These are phyloP conservation scores for Pararge aegeria DNA, from an alignment of 1,140 invertebrate genomes.

Conservation along the genomic window DNA sequence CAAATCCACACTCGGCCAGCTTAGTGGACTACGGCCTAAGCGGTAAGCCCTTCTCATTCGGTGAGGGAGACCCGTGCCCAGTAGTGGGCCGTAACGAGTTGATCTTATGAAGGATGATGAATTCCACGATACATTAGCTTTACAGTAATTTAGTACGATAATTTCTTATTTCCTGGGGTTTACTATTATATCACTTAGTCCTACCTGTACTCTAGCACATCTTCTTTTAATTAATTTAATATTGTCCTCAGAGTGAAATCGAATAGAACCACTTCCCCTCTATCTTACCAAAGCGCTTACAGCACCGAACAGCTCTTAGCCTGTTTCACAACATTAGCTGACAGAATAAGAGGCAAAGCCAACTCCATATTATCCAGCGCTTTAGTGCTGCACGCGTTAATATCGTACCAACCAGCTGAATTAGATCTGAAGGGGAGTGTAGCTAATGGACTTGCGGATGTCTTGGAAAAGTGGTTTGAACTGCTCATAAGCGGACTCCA, in stretches of 20 bases:
- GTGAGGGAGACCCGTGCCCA: no score
- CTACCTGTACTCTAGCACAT: no score
- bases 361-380: conserved; percentile 49
- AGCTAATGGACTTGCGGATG: conserved; percentile 40
- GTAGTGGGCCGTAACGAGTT: no score
- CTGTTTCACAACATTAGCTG: conserved; percentile 40
- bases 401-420: conserved; percentile 59
- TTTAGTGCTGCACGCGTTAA: conserved; percentile 57
- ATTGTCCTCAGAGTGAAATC: conserved; percentile 41
- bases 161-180: no score
- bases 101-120: no score
- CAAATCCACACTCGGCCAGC: no score
- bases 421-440: conserved; percentile 39
- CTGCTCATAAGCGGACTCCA: conserved; percentile 46
- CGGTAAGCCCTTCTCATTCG: no score
- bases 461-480: conserved; percentile 54
- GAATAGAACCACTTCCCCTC: conserved; percentile 44
- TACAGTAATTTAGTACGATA: no score
- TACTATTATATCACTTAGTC: no score
- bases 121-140: no score
- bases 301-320: conserved; percentile 60
- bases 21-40: no score
- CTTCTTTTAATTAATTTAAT: no score
- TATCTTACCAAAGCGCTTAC: conserved; percentile 66
- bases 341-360: conserved; percentile 34